Conservation (phyloP, 2,888 invertebrate species). For the Embidobia sp. region DNA sequence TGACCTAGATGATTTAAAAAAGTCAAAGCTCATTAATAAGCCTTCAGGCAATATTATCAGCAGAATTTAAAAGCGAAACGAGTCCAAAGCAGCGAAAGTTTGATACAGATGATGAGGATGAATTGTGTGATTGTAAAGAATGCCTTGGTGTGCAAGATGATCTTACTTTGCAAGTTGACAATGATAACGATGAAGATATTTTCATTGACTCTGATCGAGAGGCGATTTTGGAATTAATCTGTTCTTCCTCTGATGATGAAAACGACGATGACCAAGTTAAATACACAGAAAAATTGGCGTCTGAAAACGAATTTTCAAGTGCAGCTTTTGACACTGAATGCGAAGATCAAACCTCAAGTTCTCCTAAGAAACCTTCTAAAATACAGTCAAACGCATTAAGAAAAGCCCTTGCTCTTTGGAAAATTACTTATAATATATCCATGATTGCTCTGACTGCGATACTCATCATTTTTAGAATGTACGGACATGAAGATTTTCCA, state of each 20-base stretch:
- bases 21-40: no score
- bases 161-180: not conserved
- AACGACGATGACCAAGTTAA: no score
- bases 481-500: slow-evolving; percentile 28
- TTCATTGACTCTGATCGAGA: not conserved
- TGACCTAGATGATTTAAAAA: no score
- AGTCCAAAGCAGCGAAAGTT: no score
- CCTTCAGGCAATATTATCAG: no score
- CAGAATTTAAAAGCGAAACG: not conserved
- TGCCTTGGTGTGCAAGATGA: not conserved
- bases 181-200: not conserved
- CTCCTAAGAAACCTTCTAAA: no score
- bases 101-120: not conserved
- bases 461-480: slow-evolving; percentile 2
- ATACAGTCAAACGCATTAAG: no score
- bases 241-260: no score
- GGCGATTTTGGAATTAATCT: not conserved
- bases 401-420: slow-evolving; percentile 3
- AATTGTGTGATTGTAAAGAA: not conserved
- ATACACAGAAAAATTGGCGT: no score
- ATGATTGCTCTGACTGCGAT: slow-evolving; percentile 2
- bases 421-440: slow-evolving; percentile 1
- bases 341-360: no score
- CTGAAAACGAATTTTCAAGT: not conserved
- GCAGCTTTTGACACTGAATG: not conserved